Conservation (phyloP, 2,797 vertebrate genomes). For the Anomalospiza imberbis region DNA sequence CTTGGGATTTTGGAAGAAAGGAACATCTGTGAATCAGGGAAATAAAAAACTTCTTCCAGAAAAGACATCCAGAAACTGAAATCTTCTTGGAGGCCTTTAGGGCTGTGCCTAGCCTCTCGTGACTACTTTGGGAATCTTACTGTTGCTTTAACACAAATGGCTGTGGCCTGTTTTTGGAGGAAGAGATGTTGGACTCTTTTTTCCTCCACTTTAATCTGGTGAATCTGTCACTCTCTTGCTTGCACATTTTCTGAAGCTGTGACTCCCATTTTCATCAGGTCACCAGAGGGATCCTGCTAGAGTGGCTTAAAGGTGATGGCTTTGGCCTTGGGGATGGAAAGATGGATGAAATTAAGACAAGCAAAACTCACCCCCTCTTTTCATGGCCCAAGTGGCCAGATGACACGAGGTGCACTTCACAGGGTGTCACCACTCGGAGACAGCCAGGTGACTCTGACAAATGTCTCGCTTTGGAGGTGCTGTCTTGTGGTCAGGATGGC, state of each 20-base stretch:
- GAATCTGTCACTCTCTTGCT: background rate
- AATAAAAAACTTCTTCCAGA: background rate
- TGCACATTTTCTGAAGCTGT: background rate
- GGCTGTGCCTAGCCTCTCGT: background rate
- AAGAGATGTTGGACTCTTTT: background rate
- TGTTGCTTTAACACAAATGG: background rate
- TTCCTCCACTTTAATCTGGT: accelerated
- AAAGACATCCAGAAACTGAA: background rate
- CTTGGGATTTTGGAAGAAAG: background rate
- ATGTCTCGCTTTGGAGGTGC: background rate
- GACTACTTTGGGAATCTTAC: background rate
- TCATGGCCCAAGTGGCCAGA: background rate
- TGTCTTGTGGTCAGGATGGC: background rate
- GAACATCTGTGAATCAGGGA: background rate
- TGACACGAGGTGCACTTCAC: accelerated
- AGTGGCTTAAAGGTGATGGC: background rate
- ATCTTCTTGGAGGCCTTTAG: background rate
- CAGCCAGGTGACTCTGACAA: background rate
- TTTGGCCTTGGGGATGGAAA: background rate
- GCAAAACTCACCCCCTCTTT: background rate
- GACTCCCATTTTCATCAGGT: background rate
- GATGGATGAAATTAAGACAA: background rate
- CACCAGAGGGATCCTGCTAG: background rate
- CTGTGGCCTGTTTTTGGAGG: background rate
- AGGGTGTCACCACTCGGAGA: background rate